These are phyloP conservation scores for Nanorana parkeri DNA, from an alignment of 2,113 vertebrate genomes.

Conservation along the genomic window DNA sequence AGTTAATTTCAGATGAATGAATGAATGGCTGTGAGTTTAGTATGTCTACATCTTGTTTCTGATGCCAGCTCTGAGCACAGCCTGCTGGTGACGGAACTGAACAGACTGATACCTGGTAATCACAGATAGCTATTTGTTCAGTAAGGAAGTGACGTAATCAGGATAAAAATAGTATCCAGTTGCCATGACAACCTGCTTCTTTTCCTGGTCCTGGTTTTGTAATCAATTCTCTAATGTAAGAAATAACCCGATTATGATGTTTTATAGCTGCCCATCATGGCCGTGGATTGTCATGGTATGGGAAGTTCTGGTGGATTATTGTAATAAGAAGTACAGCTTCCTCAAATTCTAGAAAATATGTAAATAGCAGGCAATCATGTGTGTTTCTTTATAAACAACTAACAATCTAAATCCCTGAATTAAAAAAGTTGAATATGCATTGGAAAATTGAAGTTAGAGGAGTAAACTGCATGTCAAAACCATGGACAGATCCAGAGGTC, in stretches of 20 bases:
- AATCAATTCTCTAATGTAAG: slow-evolving; percentile 22
- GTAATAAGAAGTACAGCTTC: background rate
- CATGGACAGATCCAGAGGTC: no score
- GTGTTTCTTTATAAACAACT: no score
- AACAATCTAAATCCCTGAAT: no score
- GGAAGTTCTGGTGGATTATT: background rate
- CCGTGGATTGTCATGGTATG: background rate
- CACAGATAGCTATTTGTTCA: slow-evolving; percentile 61
- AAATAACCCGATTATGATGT: background rate
- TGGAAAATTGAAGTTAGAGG: no score
- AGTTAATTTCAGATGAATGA: background rate
- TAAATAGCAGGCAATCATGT: background rate
- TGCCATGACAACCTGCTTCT: slow-evolving; percentile 79
- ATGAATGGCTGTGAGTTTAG: background rate
- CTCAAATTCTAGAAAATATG: background rate
- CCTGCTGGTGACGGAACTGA: background rate
- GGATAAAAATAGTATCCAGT: slow-evolving; percentile 75
- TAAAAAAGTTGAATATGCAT: no score
- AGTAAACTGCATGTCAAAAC: no score
- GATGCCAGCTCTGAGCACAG: background rate
- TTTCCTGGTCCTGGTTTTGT: slow-evolving; percentile 65
- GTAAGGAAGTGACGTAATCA: slow-evolving; percentile 59
- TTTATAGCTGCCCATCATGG: background rate
- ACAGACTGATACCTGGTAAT: slow-evolving; percentile 33
- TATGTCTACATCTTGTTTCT: background rate